Evolutionary conservation across 2,797 vertebrate species (phyloP).

Genomic region (Siniperca scherzeri): DNA sequence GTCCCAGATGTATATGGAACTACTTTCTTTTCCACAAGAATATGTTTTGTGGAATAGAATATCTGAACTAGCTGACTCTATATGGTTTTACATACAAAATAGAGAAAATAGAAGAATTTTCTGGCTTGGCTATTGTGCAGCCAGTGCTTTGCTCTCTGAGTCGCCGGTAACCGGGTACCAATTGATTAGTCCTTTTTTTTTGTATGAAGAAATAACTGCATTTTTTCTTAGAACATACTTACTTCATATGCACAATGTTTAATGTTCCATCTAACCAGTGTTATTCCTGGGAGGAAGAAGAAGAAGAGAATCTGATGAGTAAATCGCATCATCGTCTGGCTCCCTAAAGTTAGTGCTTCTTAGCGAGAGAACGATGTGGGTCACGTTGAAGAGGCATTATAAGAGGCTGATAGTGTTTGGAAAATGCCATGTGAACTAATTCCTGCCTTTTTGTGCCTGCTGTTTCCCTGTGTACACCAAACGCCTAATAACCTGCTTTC

Average conservation of each 20-base stretch:
- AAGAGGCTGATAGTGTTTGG: conserved; percentile 69
- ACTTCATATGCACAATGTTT: neutral
- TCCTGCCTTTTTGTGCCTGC: conserved; percentile 76
- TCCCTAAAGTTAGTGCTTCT: neutral
- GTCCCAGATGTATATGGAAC: neutral
- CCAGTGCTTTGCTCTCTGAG: neutral
- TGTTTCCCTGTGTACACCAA: conserved; percentile 50
- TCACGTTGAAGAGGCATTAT: neutral
- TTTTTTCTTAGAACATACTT: neutral
- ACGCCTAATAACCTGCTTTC: conserved; percentile 59
- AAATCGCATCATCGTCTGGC: neutral
- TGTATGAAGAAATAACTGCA: neutral
- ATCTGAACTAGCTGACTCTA: neutral
- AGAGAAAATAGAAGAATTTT: too few relatives aligned
- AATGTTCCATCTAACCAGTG: neutral
- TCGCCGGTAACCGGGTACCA: neutral
- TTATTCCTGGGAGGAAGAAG: neutral
- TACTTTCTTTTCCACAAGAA: neutral
- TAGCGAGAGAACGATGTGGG: neutral
- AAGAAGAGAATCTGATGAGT: neutral
- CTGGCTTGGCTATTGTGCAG: too few relatives aligned
- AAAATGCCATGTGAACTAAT: conserved; percentile 66
- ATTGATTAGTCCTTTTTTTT: neutral
- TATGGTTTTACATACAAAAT: too few relatives aligned
- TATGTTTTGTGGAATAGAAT: neutral